Percentiles rank a stretch among this genome's conserved stretches.
Evolutionary conservation across 2,888 invertebrate genomes (phyloP).

Genomic region (Microctonus brassicae): DNA sequence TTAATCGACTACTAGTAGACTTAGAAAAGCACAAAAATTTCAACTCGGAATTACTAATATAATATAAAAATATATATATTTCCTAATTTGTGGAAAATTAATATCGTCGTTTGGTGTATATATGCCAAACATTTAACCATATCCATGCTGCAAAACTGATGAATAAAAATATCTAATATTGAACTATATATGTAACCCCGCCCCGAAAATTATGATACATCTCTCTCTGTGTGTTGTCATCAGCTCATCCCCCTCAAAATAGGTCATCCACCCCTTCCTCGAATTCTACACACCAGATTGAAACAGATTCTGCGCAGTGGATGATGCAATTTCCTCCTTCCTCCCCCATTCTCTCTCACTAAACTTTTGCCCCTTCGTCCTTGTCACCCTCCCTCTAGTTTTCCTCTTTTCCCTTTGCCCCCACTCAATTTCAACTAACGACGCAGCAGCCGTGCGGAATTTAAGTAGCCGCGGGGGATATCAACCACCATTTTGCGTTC

Average conservation of each 20-base stretch:
- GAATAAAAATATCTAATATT: background rate
- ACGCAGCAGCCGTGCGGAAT: constrained; percentile 24
- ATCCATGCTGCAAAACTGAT: too few species aligned
- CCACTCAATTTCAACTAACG: constrained; percentile 22
- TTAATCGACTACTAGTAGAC: too few species aligned
- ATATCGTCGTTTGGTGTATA: too few species aligned
- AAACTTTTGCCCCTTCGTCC: background rate
- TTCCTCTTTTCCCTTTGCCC: background rate
- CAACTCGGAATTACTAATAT: too few species aligned
- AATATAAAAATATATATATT: too few species aligned
- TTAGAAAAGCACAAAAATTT: too few species aligned
- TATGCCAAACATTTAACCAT: too few species aligned
- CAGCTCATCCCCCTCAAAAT: constrained; percentile 12
- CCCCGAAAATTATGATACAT: constrained; percentile 30
- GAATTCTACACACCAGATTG: background rate
- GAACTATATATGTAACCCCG: background rate
- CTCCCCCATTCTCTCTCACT: background rate
- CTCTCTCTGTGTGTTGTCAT: background rate
- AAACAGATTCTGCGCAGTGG: constrained; percentile 34
- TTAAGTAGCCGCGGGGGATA: constrained; percentile 35
- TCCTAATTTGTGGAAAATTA: too few species aligned
- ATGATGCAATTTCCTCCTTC: constrained; percentile 28
- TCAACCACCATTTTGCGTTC: constrained; percentile 45
- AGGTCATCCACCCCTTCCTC: constrained; percentile 1
- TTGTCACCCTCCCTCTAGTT: background rate